phyloP scores from a whole-genome alignment of 2,888 invertebrate species.

The Cenopis cana region DNA sequence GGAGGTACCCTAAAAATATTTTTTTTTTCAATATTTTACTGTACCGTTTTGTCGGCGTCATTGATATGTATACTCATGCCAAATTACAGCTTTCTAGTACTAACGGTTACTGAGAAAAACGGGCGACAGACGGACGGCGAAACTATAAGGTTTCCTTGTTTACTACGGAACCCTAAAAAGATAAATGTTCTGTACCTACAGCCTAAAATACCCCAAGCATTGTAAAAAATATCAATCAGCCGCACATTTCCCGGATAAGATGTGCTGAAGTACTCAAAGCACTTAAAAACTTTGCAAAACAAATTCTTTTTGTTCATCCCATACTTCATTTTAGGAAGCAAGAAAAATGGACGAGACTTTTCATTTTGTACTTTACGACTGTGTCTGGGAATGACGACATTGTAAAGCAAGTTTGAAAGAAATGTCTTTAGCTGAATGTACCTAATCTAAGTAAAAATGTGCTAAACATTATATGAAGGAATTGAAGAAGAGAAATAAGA shows the following conservation, averaged over 20 bases:
- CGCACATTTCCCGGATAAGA: constrained; percentile 15
- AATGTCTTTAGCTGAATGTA: background rate
- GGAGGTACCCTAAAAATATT: too few species aligned
- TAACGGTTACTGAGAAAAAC: too few species aligned
- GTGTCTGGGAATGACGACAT: constrained; percentile 11
- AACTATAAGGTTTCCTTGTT: too few species aligned
- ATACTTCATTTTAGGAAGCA: constrained; percentile 28
- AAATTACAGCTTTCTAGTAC: too few species aligned
- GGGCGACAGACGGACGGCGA: too few species aligned
- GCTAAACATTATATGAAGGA: background rate
- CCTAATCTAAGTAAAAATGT: background rate
- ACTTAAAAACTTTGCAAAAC: constrained; percentile 40
- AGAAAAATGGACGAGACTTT: constrained; percentile 30
- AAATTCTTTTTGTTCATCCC: constrained; percentile 32
- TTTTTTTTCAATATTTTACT: too few species aligned
- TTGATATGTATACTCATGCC: too few species aligned
- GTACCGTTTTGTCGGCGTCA: too few species aligned
- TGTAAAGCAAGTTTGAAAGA: constrained; percentile 2
- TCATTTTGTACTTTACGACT: constrained; percentile 31
- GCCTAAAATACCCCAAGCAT: background rate
- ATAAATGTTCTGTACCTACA: too few species aligned
- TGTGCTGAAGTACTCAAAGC: constrained; percentile 24
- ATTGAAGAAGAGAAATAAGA: background rate
- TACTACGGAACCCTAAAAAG: too few species aligned
- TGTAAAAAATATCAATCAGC: constrained; percentile 13